Evolutionary conservation across 2,888 invertebrate genomes (phyloP).

Genomic region (Hyalella azteca): DNA sequence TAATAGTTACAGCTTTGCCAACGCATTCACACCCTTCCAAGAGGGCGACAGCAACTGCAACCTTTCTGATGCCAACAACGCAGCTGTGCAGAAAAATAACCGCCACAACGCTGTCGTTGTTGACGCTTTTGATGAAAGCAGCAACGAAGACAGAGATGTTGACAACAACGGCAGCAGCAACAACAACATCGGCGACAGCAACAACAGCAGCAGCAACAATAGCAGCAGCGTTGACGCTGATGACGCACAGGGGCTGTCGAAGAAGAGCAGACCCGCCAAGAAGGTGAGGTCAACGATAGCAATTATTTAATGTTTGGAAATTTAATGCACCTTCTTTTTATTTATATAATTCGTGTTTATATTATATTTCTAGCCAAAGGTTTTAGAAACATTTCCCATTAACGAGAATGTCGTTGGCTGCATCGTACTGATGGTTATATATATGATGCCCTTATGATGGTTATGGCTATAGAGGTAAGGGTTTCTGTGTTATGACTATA

Average conservation of each 20-base stretch:
- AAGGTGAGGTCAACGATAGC: slow-evolving; percentile 69
- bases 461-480: no score
- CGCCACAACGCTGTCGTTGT: background rate
- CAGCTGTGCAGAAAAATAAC: background rate
- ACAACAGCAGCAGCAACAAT: slow-evolving; percentile 49
- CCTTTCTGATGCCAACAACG: background rate
- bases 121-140: background rate
- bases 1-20: slow-evolving; percentile 9
- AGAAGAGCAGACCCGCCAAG: slow-evolving; percentile 70
- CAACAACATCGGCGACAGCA: background rate
- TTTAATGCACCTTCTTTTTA: no score
- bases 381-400: no score
- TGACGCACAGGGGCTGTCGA: slow-evolving; percentile 62
- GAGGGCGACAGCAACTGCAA: background rate
- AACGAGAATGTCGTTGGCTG: no score
- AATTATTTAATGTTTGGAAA: no score
- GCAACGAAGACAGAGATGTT: background rate
- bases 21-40: background rate
- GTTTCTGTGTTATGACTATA: no score
- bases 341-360: no score
- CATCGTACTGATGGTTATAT: no score
- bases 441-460: no score
- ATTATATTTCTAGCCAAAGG: no score
- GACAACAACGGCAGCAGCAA: slow-evolving; percentile 26
- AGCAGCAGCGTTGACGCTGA: slow-evolving; percentile 63